Conservation (phyloP, 2,797 vertebrate species). For the Psittacula echo region DNA sequence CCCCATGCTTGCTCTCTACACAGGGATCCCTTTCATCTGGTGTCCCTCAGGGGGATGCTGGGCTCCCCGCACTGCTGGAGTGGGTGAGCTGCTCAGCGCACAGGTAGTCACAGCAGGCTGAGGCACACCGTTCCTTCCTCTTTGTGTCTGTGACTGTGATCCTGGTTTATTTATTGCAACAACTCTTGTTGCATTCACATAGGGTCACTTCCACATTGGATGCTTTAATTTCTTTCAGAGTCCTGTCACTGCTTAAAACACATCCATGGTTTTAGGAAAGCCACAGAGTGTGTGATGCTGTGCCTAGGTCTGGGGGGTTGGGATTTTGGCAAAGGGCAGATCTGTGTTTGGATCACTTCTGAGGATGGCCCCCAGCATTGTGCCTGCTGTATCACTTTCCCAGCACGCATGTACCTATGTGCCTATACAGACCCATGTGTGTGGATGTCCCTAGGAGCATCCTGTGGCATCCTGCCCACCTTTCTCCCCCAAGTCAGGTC, state of each 20-base stretch:
- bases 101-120: background rate
- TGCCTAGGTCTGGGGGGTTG: background rate
- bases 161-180: background rate
- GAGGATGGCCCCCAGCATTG: accelerated
- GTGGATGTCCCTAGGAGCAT: background rate
- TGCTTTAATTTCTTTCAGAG: background rate
- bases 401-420: accelerated
- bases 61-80: background rate
- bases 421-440: background rate
- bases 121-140: background rate
- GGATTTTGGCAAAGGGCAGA: background rate
- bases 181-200: background rate
- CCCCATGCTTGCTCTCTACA: background rate
- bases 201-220: background rate
- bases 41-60: accelerated
- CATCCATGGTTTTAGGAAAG: background rate
- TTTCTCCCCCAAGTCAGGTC: background rate
- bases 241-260: background rate
- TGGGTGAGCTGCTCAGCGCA: background rate
- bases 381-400: background rate
- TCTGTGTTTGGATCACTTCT: background rate
- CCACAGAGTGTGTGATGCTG: background rate
- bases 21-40: background rate
- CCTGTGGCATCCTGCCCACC: background rate
- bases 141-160: background rate